A percentile compares a stretch with the other conserved stretches of the same genome.
phyloP scores from a whole-genome alignment of 2,888 invertebrate species.

The Ennomos quercinarius region DNA sequence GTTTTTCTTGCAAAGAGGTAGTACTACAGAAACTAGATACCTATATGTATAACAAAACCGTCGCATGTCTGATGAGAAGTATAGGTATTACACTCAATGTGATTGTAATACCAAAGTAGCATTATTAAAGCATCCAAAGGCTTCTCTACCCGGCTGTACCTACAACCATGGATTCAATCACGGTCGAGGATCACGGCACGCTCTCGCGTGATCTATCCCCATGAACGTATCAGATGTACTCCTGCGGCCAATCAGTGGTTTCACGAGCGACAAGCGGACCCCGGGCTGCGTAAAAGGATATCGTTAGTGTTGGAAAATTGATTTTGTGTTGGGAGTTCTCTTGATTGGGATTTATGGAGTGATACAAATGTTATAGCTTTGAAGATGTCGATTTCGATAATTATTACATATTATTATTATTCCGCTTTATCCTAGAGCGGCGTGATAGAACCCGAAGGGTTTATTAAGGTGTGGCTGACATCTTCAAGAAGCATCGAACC shows the following conservation, averaged over 20 bases:
- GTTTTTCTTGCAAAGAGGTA: too few relatives aligned
- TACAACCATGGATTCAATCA: constrained; percentile 32
- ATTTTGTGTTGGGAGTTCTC: constrained; percentile 25
- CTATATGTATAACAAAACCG: too few relatives aligned
- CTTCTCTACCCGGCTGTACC: constrained; percentile 31
- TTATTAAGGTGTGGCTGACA: too few relatives aligned
- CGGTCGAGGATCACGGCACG: constrained; percentile 44
- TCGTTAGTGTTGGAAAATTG: constrained; percentile 40
- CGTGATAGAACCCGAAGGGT: too few relatives aligned
- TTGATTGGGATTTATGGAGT: constrained; percentile 29
- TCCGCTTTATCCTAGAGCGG: too few relatives aligned
- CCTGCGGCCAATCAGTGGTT: constrained; percentile 50
- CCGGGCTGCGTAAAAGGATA: constrained; percentile 35
- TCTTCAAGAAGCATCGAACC: too few relatives aligned
- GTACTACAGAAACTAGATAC: too few relatives aligned
- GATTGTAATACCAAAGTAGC: neutral
- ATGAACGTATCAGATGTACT: constrained; percentile 47
- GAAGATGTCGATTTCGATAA: too few relatives aligned
- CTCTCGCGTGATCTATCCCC: constrained; percentile 60
- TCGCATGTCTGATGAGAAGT: too few relatives aligned
- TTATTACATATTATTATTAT: too few relatives aligned
- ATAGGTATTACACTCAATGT: too few relatives aligned
- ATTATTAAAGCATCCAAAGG: neutral
- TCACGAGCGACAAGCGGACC: constrained; percentile 45
- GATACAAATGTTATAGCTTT: constrained; percentile 1